Evolutionary conservation across 1,140 invertebrate genomes (phyloP), one percentile per base, ranked within the genome.

Genomic region (Caenorhabditis brenneri): DNA sequence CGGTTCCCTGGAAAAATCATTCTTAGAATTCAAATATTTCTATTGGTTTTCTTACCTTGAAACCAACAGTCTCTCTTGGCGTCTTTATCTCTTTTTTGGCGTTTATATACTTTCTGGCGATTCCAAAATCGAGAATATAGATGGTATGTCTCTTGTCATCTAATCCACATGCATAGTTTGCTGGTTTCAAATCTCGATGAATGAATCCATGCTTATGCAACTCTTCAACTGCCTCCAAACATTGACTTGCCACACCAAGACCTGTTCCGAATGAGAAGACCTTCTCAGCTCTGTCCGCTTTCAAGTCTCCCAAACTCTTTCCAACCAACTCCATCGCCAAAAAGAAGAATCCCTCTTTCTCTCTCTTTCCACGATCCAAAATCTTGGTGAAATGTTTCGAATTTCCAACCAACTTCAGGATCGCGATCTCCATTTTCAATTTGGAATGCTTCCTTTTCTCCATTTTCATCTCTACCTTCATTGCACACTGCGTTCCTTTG

Each of bases 201-300:
- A 83, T 86, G 80, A 78, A 83, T 16, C 87, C 87, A 22, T 78
- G 46, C 27, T 87, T 88, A 48, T 88, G 87, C 7, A 88, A 29
- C 78, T 88, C 87, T 46, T 88, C 87, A 31, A 88, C 78, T 19
- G 87, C 87, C 79, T 88, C 87, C 33, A 88, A 74, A 39, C 85
- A 86, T 46, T 88, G 87, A 31, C 55, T 81, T 2, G 36, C 49
- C 0, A 82, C 83, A 12, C 84, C 87, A 4, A 88, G 74, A 15
- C 84, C 81, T 6, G 87, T 88, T 1, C 48, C 58, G 22, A 88
- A 29, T 10, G 82, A 78, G 79, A 88, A 88, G 7, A 84, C 82
- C 27, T 82, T 81, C 3, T 65, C 78, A n/a, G 81, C n/a, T 58
- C 78, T 53, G 15, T 82, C 84, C 1, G 19, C 7, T 39, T 87